Percentiles rank a stretch among this genome's conserved stretches.
Conservation (phyloP, 2,797 vertebrate species). For the Danio choprae region DNA sequence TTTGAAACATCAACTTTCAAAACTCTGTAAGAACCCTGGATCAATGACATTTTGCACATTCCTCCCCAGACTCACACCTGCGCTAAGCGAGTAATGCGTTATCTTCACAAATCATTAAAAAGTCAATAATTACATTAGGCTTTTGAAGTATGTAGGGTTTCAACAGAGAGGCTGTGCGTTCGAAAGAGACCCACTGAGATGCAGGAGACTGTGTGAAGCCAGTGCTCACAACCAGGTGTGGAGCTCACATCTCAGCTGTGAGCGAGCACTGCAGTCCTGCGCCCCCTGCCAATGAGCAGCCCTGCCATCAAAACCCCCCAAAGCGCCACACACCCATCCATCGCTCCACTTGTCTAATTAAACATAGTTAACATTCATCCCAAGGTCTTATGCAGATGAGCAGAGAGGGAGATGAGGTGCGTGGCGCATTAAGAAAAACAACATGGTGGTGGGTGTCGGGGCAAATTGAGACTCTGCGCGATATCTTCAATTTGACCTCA, state of each 20-base stretch:
- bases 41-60: slow-evolving; percentile 11
- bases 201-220: slow-evolving; percentile 27
- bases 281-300: slow-evolving; percentile 70
- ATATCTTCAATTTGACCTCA: slow-evolving; percentile 84
- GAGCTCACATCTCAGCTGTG: slow-evolving; percentile 46
- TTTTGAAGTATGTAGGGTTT: slow-evolving; percentile 48
- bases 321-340: slow-evolving; percentile 74
- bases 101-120: slow-evolving; percentile 38
- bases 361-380: slow-evolving; percentile 87
- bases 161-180: slow-evolving; percentile 42
- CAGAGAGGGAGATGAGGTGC: slow-evolving; percentile 79
- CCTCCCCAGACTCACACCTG: slow-evolving; percentile 16
- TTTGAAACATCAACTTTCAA: background rate
- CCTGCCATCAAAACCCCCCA: slow-evolving; percentile 71
- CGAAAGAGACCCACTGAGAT: slow-evolving; percentile 55
- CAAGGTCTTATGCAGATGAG: slow-evolving; percentile 88
- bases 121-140: slow-evolving; percentile 34
- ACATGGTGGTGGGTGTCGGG: slow-evolving; percentile 73
- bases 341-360: slow-evolving; percentile 84
- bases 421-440: slow-evolving; percentile 83
- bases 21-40: background rate
- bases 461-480: slow-evolving; percentile 80
- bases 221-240: slow-evolving; percentile 45
- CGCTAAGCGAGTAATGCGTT: slow-evolving; percentile 3
- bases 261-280: slow-evolving; percentile 39